A percentile compares a stretch with the other conserved stretches of the same genome.
These are phyloP conservation scores for Acrobasis repandana DNA, from an alignment of 2,888 invertebrate genomes.

Conservation along the genomic window DNA sequence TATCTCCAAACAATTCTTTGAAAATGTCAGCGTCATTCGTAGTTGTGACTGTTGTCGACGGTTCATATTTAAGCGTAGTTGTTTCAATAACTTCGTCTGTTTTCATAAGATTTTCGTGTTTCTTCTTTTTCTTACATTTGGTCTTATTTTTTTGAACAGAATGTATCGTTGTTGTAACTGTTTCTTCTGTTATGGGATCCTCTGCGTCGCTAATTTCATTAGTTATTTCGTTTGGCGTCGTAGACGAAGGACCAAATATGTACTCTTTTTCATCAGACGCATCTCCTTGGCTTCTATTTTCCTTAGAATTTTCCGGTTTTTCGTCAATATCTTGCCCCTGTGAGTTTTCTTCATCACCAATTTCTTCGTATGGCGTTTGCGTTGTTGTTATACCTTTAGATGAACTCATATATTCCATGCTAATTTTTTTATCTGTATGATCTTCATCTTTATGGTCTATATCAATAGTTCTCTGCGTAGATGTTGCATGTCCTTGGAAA, in stretches of 20 bases:
- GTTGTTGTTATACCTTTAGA: slow-evolving; percentile 34
- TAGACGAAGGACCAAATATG: slow-evolving; percentile 51
- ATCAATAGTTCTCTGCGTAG: slow-evolving; percentile 48
- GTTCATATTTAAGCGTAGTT: slow-evolving; percentile 38
- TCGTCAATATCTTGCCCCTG: slow-evolving; percentile 34
- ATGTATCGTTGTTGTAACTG: slow-evolving; percentile 41
- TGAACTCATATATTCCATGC: slow-evolving; percentile 32
- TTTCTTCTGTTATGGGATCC: slow-evolving; percentile 44
- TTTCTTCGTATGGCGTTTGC: slow-evolving; percentile 41
- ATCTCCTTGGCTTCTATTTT: slow-evolving; percentile 39
- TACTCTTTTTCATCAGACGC: slow-evolving; percentile 58
- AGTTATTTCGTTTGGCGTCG: slow-evolving; percentile 38
- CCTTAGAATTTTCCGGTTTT: slow-evolving; percentile 22
- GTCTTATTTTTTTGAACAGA: slow-evolving; percentile 60
- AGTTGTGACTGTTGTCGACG: slow-evolving; percentile 38
- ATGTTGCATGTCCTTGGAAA: slow-evolving; percentile 64
- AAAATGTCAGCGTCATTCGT: slow-evolving; percentile 52
- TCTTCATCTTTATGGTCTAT: slow-evolving; percentile 45
- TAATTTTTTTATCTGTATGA: slow-evolving; percentile 44
- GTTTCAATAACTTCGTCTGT: slow-evolving; percentile 34
- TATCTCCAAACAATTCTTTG: slow-evolving; percentile 58
- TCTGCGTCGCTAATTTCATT: slow-evolving; percentile 45
- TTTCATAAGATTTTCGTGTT: slow-evolving; percentile 48
- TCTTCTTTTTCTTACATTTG: slow-evolving; percentile 75
- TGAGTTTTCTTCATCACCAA: slow-evolving; percentile 39